Evolutionary conservation across 2,797 vertebrate species (phyloP), one percentile per base, ranked within the genome.

Genomic region (Adelosebastes latens): DNA sequence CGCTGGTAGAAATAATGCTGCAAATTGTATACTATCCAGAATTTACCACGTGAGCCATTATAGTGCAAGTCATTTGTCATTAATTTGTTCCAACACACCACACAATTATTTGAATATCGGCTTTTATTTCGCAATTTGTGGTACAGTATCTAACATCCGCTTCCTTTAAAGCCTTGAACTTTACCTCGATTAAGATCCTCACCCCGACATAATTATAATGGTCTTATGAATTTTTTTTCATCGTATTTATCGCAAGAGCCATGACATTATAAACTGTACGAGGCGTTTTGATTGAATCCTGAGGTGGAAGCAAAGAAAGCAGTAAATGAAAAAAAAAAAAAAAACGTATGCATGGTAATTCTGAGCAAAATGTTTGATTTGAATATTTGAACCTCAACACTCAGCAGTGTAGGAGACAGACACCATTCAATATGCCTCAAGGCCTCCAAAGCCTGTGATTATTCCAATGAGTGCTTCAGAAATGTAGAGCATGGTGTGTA

Each of bases 101-200:
- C 24, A 25, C 22, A 9, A 16, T 59, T 63, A 25, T 73, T 73
- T 67, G 31, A 79, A 77, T 58, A 67, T 16, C 7, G 20, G 25
- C 36, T 70, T 80, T 90, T 74, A 90, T 87, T 83, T 65, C 13
- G 22, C 22, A 64, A 70, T 85, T 87, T 67, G 84, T 52, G 1
- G 18, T 10, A n/a, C 20, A n/a, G 49, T 81, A 90, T 92, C 89
- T 81, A 74, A 90, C 92, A 66, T 74, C 92, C 76, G 87, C 93
- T 94, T 94, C 90, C 80, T 95, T 94, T 87, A 92, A 92, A 92
- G 92, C 84, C 90, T 93, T 94, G 80, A 95, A 94, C 85, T 96
- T 95, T 94, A 93, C 88, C 86, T 89, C 95, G 93, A 96, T 96
- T 96, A 96, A 94, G 90, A 95, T 92, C 84, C 88, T 93, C 87